These are phyloP conservation scores for Corythoichthys haematopterus DNA, from an alignment of 2,113 vertebrate species.

Conservation along the genomic window DNA sequence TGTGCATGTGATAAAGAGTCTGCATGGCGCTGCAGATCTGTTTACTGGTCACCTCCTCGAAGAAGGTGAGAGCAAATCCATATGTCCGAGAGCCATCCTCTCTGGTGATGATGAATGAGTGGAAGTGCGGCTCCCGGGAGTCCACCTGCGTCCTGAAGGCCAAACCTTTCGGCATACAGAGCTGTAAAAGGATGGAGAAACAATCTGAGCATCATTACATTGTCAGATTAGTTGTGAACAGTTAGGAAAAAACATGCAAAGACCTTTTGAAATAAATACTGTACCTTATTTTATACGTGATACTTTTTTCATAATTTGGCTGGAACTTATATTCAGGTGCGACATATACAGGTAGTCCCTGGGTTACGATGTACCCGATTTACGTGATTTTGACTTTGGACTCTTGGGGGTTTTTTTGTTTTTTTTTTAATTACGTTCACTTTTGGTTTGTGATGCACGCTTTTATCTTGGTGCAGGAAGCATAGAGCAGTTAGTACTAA, in stretches of 20 bases:
- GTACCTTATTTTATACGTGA: too few relatives aligned
- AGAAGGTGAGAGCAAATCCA: conserved; percentile 96
- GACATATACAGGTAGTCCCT: too few relatives aligned
- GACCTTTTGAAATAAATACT: too few relatives aligned
- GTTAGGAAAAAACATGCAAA: too few relatives aligned
- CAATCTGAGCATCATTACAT: background rate
- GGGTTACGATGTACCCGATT: too few relatives aligned
- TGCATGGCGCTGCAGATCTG: conserved; percentile 99
- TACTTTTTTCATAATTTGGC: background rate
- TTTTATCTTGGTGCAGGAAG: too few relatives aligned
- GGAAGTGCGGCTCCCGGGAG: conserved; percentile 87
- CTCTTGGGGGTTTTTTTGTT: too few relatives aligned
- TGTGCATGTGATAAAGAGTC: conserved; percentile 99
- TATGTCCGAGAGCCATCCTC: conserved; percentile 98
- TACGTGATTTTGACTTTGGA: too few relatives aligned
- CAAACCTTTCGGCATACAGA: conserved; percentile 99
- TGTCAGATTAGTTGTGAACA: background rate
- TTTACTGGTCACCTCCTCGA: conserved; percentile 97
- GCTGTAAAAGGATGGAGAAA: conserved; percentile 67
- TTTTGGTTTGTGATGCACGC: too few relatives aligned
- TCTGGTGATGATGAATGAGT: conserved; percentile 96
- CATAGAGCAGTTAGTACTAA: too few relatives aligned
- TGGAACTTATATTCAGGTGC: too few relatives aligned
- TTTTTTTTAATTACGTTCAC: too few relatives aligned
- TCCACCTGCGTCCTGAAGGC: conserved; percentile 95